Conservation (phyloP, 2,888 invertebrate genomes). For the Dasypolia templi region DNA sequence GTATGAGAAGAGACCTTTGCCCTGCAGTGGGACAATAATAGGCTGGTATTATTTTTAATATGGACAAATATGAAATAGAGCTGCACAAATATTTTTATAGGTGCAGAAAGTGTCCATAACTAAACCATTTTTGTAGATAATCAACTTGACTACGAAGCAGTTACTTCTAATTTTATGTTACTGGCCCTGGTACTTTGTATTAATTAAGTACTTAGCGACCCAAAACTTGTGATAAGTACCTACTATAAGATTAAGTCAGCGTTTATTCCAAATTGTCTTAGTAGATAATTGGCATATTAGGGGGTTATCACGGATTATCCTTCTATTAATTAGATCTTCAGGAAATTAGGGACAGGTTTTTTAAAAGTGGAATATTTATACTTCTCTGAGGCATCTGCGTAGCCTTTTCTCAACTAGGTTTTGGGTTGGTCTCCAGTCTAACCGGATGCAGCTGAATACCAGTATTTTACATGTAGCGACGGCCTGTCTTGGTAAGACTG, state of each 20-base stretch:
- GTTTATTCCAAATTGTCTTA: constrained; percentile 42
- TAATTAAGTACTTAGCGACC: constrained; percentile 44
- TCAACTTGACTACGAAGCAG: background rate
- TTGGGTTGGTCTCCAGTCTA: too few relatives aligned
- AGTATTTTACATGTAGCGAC: too few relatives aligned
- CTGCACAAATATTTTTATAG: background rate
- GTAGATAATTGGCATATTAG: constrained; percentile 28
- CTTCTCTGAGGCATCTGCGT: background rate
- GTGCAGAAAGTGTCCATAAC: background rate
- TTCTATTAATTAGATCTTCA: constrained; percentile 23
- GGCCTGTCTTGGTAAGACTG: too few relatives aligned
- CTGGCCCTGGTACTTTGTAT: background rate
- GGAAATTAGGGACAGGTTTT: constrained; percentile 1
- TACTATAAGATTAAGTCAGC: constrained; percentile 39
- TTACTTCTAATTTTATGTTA: constrained; percentile 6
- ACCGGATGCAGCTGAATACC: too few relatives aligned
- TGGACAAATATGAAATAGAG: background rate
- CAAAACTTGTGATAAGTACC: constrained; percentile 41
- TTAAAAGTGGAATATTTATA: background rate
- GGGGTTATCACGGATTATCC: constrained; percentile 39
- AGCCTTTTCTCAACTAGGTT: too few relatives aligned
- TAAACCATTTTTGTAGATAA: background rate
- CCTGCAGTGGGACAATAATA: background rate
- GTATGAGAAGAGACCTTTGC: background rate
- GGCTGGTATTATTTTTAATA: background rate